Evolutionary conservation across 2,113 vertebrate genomes (phyloP).

Genomic region (Furnarius figulus): DNA sequence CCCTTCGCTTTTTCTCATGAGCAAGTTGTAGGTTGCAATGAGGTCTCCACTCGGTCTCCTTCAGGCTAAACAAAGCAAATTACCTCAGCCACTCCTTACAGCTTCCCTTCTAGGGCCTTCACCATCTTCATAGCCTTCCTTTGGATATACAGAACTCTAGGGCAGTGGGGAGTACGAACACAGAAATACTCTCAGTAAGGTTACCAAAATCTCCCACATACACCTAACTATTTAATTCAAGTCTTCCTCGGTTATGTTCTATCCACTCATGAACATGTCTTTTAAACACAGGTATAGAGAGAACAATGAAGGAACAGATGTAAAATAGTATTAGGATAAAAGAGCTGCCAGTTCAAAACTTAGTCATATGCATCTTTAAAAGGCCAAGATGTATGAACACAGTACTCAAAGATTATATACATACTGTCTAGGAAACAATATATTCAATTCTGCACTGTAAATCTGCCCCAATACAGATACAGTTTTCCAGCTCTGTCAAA

Average conservation of each 20-base stretch:
- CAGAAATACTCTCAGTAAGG: background rate
- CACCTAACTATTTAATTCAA: background rate
- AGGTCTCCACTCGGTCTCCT: background rate
- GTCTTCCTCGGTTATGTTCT: background rate
- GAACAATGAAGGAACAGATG: background rate
- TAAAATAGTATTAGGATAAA: background rate
- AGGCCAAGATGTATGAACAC: background rate
- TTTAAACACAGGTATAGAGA: background rate
- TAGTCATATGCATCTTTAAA: fast-evolving
- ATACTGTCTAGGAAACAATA: background rate
- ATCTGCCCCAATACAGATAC: background rate
- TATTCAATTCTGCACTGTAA: background rate
- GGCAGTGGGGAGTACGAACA: background rate
- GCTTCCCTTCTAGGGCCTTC: background rate
- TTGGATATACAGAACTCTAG: background rate
- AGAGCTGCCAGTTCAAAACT: background rate
- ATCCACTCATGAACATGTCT: background rate
- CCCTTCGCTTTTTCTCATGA: background rate
- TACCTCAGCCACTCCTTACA: background rate
- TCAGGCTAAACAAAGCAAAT: background rate
- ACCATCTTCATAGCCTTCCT: background rate
- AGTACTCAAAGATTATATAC: background rate
- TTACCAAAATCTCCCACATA: background rate
- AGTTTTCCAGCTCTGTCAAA: background rate
- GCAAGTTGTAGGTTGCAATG: background rate